A percentile compares a stretch with the other conserved stretches of the same genome.
Evolutionary conservation across 2,797 vertebrate species (phyloP).

Genomic region (Argya squamiceps): DNA sequence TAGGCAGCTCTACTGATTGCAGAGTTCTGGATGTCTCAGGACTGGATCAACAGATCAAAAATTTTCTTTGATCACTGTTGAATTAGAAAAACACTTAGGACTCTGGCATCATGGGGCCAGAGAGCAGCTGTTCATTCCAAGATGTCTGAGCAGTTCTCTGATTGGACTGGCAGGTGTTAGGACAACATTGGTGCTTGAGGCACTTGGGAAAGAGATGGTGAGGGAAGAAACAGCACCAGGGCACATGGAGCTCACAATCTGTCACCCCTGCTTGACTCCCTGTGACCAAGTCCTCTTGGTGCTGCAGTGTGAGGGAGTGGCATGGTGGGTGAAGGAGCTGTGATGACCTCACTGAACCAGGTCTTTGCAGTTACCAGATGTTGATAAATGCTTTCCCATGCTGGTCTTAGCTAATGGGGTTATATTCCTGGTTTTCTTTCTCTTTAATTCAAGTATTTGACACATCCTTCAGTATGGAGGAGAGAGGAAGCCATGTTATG

Average conservation of each 20-base stretch:
- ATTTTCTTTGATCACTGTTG: not conserved
- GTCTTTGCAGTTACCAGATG: not conserved
- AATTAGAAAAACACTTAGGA: fast-evolving
- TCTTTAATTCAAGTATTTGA: slow-evolving; percentile 31
- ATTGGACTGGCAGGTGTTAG: fast-evolving
- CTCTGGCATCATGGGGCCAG: fast-evolving
- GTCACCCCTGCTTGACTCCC: fast-evolving
- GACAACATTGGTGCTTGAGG: fast-evolving
- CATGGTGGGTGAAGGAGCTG: not conserved
- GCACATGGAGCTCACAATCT: not conserved
- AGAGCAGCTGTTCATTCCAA: not conserved
- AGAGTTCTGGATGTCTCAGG: not conserved
- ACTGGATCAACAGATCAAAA: not conserved
- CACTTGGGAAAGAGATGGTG: not conserved
- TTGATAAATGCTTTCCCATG: not conserved
- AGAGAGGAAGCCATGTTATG: slow-evolving; percentile 9
- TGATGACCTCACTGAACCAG: fast-evolving
- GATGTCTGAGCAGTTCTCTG: not conserved
- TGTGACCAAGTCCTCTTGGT: fast-evolving
- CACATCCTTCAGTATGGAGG: slow-evolving; percentile 5
- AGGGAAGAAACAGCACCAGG: not conserved
- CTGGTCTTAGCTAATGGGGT: not conserved
- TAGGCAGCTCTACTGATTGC: not conserved
- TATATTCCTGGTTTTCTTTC: not conserved
- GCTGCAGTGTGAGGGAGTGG: fast-evolving